These are phyloP conservation scores for Pseudochirops cupreus DNA, from an alignment of 2,797 vertebrate species.

Conservation along the genomic window DNA sequence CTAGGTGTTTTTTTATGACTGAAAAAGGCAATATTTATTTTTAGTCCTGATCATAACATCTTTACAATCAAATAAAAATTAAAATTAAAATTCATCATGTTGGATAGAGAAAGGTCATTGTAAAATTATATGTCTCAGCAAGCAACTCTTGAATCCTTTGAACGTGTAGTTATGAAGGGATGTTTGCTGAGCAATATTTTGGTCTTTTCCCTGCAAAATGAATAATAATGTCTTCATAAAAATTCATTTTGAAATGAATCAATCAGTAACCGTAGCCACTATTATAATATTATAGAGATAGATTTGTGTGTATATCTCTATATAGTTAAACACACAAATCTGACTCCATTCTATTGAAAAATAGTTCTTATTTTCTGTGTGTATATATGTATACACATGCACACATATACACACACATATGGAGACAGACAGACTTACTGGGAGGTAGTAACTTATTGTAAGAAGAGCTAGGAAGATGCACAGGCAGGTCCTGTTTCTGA, in stretches of 20 bases:
- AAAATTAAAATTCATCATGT: slow-evolving; percentile 82
- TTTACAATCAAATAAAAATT: slow-evolving; percentile 83
- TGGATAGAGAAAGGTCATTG: slow-evolving; percentile 77
- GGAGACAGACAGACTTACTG: background rate
- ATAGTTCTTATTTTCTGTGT: background rate
- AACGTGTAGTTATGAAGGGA: slow-evolving; percentile 54
- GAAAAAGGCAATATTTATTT: slow-evolving; percentile 80
- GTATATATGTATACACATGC: background rate
- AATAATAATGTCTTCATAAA: slow-evolving; percentile 75
- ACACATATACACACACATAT: background rate
- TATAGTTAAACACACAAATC: slow-evolving; percentile 54
- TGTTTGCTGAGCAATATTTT: slow-evolving; percentile 63
- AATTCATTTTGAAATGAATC: slow-evolving; percentile 77
- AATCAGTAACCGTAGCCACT: slow-evolving; percentile 68
- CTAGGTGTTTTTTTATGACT: slow-evolving; percentile 65
- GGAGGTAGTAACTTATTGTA: background rate
- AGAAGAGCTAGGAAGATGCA: background rate
- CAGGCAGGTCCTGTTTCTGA: background rate
- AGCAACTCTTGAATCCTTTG: slow-evolving; percentile 68
- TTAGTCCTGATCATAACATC: slow-evolving; percentile 80
- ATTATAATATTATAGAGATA: slow-evolving; percentile 69
- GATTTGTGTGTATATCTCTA: slow-evolving; percentile 62
- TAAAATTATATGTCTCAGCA: slow-evolving; percentile 81
- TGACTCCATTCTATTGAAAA: background rate
- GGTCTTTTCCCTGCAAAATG: slow-evolving; percentile 65